Evolutionary conservation across 2,888 invertebrate species (phyloP), one percentile per base, ranked within the genome.

Genomic region (Pimpla rufipes): DNA sequence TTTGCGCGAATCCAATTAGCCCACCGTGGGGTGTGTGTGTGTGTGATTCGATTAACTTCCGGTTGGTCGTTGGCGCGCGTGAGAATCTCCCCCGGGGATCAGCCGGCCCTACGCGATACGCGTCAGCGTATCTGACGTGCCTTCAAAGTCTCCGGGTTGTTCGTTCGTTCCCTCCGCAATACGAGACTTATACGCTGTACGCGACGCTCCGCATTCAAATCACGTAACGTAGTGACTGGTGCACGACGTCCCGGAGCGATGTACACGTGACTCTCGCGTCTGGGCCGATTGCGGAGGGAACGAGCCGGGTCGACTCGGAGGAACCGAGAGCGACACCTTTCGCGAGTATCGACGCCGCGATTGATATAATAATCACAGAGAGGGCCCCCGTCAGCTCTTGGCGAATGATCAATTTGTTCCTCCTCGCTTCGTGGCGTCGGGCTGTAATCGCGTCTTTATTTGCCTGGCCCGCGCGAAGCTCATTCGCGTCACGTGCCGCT

Each of bases 31-130:
- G 29, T 55, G 21, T n/a, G n/a, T n/a, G n/a, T n/a, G n/a, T n/a
- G n/a, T n/a, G n/a, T 62, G 52, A 82, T 82, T 82, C 82, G 74
- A 78, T 82, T 78, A 78, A 68, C 42, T 74, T 74, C 74, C 29
- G 57, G 47, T 68, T 37, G 23, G 64, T 78, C 45, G 78, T 74
- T 74, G 55, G 52, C 68, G 47, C 55, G 23, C 66, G 13, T n/a
- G 37, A 37, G 62, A 35, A 62, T 62, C 37, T 62, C 62, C 18
- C 62, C 18, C 10, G 62, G 18, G n/a, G 62, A 62, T 18, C 35
- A 16, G 7, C 16, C 16, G 35, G 37, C 18, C 40, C 62, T 16
- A 10, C 18, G 40, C 6, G 18, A 18, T 71, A 37, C 62, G 64
- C 52, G 40, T 52, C 70, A 35, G 73, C 66, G 50, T 62, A 59